A percentile compares a stretch with the other conserved stretches of the same genome.
Evolutionary conservation across 1,140 invertebrate species (phyloP).

Genomic region (Heliconius hermathena): DNA sequence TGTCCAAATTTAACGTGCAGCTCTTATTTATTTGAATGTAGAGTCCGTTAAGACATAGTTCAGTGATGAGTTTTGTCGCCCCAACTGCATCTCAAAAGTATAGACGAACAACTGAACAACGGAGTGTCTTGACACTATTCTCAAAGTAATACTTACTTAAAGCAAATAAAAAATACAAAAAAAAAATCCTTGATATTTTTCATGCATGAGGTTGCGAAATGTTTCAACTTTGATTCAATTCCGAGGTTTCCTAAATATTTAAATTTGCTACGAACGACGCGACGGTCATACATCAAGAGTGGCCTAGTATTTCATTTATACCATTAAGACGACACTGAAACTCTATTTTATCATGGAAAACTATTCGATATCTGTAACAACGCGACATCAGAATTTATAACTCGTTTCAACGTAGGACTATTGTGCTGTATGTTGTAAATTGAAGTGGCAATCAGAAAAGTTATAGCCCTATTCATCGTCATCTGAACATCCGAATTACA

Average conservation of each 20-base stretch:
- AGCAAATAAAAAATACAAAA: too few species aligned
- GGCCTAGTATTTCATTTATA: constrained; percentile 54
- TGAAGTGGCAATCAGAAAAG: constrained; percentile 27
- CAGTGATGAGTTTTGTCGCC: too few species aligned
- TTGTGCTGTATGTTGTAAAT: constrained; percentile 39
- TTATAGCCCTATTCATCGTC: constrained; percentile 7
- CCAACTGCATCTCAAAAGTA: too few species aligned
- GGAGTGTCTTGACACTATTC: neutral
- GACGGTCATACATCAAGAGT: constrained; percentile 45
- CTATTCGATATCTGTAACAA: constrained; percentile 45
- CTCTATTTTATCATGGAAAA: constrained; percentile 63
- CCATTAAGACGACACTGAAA: constrained; percentile 60
- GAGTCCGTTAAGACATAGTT: too few species aligned
- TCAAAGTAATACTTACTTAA: neutral
- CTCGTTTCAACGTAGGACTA: constrained; percentile 35
- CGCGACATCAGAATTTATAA: constrained; percentile 40
- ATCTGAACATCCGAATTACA: neutral
- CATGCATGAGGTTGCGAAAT: neutral
- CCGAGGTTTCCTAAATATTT: constrained; percentile 36
- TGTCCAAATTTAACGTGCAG: too few species aligned
- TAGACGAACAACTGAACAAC: too few species aligned
- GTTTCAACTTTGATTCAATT: constrained; percentile 41
- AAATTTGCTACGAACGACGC: constrained; percentile 39
- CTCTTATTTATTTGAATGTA: too few species aligned
- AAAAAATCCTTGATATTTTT: too few species aligned